Percentiles rank a stretch among this genome's conserved stretches.
These are phyloP conservation scores for Meta bourneti DNA, from an alignment of 2,888 invertebrate genomes.

Conservation along the genomic window DNA sequence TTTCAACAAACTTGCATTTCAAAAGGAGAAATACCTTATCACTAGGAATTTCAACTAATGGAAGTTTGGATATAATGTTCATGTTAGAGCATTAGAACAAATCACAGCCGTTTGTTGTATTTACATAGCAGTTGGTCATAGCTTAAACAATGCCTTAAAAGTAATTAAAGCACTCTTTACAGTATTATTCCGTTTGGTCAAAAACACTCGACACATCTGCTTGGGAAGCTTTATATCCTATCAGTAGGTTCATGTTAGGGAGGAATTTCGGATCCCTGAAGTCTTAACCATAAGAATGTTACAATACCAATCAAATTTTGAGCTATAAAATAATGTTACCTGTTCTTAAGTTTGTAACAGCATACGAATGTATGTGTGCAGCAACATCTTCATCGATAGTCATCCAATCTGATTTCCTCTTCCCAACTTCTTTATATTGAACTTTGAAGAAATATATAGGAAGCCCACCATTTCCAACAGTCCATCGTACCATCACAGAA, in stretches of 20 bases:
- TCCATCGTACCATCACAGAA: slow-evolving; percentile 96
- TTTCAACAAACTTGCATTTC: no score
- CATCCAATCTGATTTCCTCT: slow-evolving; percentile 85
- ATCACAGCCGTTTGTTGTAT: no score
- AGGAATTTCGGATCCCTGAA: neutral
- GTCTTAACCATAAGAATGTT: neutral
- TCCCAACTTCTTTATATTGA: slow-evolving; percentile 86
- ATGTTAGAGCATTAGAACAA: no score
- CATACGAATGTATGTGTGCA: slow-evolving; percentile 88
- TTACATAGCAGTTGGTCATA: no score
- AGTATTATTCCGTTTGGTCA: no score
- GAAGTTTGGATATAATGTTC: no score
- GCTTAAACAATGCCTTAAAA: no score
- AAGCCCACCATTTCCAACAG: slow-evolving; percentile 90
- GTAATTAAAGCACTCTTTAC: neutral
- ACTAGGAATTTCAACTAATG: no score
- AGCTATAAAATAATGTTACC: slow-evolving; percentile 82
- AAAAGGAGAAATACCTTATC: no score
- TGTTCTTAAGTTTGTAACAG: slow-evolving; percentile 88
- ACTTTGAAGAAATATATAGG: slow-evolving; percentile 94
- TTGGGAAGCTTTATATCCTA: no score
- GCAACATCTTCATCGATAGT: slow-evolving; percentile 91
- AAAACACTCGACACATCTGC: no score
- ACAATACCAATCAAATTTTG: neutral
- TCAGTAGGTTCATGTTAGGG: no score